Conservation (phyloP, 2,888 invertebrate species). For the Xylota segnis region DNA sequence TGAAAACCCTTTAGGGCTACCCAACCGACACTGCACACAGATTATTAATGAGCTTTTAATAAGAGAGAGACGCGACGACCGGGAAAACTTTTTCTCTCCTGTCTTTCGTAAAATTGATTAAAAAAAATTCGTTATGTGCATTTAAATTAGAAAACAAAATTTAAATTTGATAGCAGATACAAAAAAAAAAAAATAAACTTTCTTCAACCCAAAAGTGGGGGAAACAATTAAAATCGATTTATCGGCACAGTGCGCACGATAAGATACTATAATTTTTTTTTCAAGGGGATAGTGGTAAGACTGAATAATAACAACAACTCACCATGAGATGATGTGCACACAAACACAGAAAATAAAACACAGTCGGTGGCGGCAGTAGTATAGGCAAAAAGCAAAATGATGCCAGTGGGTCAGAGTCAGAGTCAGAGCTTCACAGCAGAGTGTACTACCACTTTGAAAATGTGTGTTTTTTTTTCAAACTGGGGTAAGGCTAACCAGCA, state of each 20-base stretch:
- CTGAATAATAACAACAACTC: slow-evolving; percentile 33
- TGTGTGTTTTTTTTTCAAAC: slow-evolving; percentile 47
- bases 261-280: slow-evolving; percentile 35
- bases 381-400: slow-evolving; percentile 79
- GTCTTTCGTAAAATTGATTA: slow-evolving; percentile 35
- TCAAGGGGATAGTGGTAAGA: slow-evolving; percentile 27
- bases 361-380: slow-evolving; percentile 60
- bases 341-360: slow-evolving; percentile 16
- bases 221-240: slow-evolving; percentile 64
- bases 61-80: slow-evolving; percentile 8
- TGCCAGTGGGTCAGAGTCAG: slow-evolving; percentile 84
- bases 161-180: slow-evolving; percentile 29
- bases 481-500: slow-evolving; percentile 76
- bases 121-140: slow-evolving; percentile 39
- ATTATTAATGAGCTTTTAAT: slow-evolving; percentile 73
- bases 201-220: slow-evolving; percentile 23
- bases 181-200: slow-evolving; percentile 34
- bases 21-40: slow-evolving; percentile 25
- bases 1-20: slow-evolving; percentile 69
- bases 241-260: slow-evolving; percentile 52
- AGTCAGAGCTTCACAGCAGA: slow-evolving; percentile 67
- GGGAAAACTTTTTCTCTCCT: slow-evolving; percentile 7
- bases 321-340: slow-evolving; percentile 53
- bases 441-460: slow-evolving; percentile 57
- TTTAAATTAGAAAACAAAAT: slow-evolving; percentile 46